These are phyloP conservation scores for Drosophila obscura DNA, from an alignment of 1,140 invertebrate species.

Conservation along the genomic window DNA sequence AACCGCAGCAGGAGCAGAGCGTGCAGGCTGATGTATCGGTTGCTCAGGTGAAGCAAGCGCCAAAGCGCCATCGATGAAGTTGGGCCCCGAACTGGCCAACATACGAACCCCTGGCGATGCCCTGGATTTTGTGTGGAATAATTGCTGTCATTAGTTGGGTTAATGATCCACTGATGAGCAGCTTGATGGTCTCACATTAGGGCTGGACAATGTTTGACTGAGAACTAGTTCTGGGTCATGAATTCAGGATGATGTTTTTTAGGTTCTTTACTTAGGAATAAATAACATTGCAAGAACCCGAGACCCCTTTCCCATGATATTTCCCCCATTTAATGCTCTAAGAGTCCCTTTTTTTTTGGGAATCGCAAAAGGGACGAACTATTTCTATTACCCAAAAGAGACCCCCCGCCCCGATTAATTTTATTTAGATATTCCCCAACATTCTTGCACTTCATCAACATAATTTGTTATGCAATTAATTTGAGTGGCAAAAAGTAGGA, in stretches of 20 bases:
- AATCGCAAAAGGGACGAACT: not conserved
- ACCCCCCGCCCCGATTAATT: not conserved
- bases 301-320: not conserved
- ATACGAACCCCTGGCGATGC: too few species aligned
- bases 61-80: constrained; percentile 37
- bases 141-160: constrained; percentile 11
- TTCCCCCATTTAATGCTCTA: not conserved
- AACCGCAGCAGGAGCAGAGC: constrained; percentile 55
- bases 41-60: constrained; percentile 36
- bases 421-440: constrained; percentile 5
- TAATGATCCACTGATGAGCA: constrained; percentile 16
- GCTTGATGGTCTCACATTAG: not conserved
- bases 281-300: too few species aligned
- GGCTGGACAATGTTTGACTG: too few species aligned
- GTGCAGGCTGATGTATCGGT: constrained; percentile 51
- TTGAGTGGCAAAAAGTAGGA: constrained; percentile 49
- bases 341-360: too few species aligned
- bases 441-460: constrained; percentile 50
- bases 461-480: constrained; percentile 71
- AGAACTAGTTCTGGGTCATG: not conserved
- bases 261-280: too few species aligned
- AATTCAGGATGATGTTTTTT: not conserved
- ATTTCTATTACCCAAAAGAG: constrained; percentile 4
- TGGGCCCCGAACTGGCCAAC: not conserved
- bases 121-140: not conserved